A percentile compares a stretch with the other conserved stretches of the same genome.
phyloP scores from a whole-genome alignment of 2,888 invertebrate species.

The Doris montereyensis region DNA sequence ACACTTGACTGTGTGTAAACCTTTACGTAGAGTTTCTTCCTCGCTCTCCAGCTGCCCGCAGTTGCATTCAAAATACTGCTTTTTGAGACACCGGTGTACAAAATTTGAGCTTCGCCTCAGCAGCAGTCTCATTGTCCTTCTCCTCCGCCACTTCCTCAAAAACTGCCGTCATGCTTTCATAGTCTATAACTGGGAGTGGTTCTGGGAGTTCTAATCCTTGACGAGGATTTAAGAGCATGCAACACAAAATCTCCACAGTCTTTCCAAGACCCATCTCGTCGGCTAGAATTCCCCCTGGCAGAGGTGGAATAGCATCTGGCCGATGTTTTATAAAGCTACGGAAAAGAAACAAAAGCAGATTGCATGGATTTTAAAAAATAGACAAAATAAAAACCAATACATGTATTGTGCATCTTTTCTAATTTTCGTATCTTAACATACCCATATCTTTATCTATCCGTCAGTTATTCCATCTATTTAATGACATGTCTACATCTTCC shows the following conservation, averaged over 20 bases:
- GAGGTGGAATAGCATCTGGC: slow-evolving; percentile 67
- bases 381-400: no score
- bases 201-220: slow-evolving; percentile 45
- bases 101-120: neutral
- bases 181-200: slow-evolving; percentile 34
- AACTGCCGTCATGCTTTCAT: neutral
- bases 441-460: no score
- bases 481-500: no score
- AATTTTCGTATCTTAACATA: no score
- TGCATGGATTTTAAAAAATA: no score
- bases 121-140: neutral
- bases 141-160: neutral
- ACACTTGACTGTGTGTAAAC: slow-evolving; percentile 75
- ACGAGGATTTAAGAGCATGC: slow-evolving; percentile 77
- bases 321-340: slow-evolving; percentile 68
- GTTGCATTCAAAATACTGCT: slow-evolving; percentile 72
- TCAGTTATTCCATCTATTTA: no score
- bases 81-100: neutral
- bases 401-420: no score
- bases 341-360: slow-evolving; percentile 26
- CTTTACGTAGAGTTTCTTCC: slow-evolving; percentile 62
- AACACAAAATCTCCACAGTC: slow-evolving; percentile 83
- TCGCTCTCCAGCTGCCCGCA: slow-evolving; percentile 68
- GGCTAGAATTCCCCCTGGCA: slow-evolving; percentile 82
- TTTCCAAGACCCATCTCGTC: slow-evolving; percentile 89